Evolutionary conservation across 2,888 invertebrate species (phyloP).

Genomic region (Drosophila imparisetae): DNA sequence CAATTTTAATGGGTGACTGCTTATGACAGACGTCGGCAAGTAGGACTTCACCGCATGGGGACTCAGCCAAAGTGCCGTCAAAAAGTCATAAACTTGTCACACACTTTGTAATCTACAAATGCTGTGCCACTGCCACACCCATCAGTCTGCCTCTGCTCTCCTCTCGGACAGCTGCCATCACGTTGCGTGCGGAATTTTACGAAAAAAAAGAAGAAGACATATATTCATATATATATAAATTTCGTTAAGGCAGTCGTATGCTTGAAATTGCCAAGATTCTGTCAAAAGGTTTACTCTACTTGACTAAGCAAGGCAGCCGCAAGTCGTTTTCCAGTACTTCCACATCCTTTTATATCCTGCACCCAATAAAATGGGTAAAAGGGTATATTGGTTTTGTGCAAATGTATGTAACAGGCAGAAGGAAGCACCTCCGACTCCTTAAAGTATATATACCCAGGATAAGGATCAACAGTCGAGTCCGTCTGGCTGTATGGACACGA

Average conservation of each 20-base stretch:
- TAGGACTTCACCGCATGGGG: constrained; percentile 11
- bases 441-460: not conserved
- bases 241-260: constrained; percentile 37
- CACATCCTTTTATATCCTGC: not conserved
- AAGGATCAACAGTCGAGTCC: no score
- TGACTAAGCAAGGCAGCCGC: constrained; percentile 4
- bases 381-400: not conserved
- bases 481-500: no score
- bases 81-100: constrained; percentile 75
- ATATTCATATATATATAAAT: constrained; percentile 13
- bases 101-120: constrained; percentile 72
- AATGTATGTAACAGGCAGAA: not conserved
- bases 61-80: constrained; percentile 61
- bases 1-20: constrained; percentile 54
- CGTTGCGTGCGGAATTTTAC: constrained; percentile 43
- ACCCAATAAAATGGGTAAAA: not conserved
- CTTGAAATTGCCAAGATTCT: constrained; percentile 26
- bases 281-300: constrained; percentile 15
- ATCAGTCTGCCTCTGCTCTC: not conserved
- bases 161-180: constrained; percentile 62
- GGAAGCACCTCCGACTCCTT: not conserved
- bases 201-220: constrained; percentile 7
- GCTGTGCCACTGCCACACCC: constrained; percentile 7
- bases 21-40: constrained; percentile 48
- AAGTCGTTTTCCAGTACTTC: not conserved